These are phyloP conservation scores for Cephalopholis sonnerati DNA, from an alignment of 2,113 vertebrate species.

Conservation along the genomic window DNA sequence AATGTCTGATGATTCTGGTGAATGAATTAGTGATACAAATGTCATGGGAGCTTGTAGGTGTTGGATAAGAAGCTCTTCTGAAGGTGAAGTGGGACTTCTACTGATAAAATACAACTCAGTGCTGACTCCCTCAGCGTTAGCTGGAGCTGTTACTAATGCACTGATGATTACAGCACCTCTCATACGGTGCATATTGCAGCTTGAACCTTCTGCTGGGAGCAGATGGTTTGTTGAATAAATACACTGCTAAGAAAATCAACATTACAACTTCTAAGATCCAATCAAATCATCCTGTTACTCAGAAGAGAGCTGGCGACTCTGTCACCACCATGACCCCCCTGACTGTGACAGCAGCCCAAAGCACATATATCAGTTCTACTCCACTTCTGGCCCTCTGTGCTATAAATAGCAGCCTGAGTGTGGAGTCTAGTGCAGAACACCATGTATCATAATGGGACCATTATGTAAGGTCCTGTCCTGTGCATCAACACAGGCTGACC, in stretches of 20 bases:
- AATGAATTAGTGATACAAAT: neutral
- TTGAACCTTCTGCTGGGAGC: neutral
- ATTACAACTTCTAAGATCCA: neutral
- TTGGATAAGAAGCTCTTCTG: neutral
- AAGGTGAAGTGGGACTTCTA: neutral
- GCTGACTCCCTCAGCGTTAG: neutral
- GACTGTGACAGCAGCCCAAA: slow-evolving; percentile 16
- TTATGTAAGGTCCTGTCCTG: slow-evolving; percentile 57
- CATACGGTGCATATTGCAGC: neutral
- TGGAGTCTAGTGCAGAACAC: slow-evolving; percentile 43
- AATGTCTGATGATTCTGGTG: neutral
- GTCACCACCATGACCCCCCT: neutral
- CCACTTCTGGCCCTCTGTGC: slow-evolving; percentile 37
- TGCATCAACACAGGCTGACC: slow-evolving; percentile 33
- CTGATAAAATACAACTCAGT: no score
- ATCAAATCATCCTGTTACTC: neutral
- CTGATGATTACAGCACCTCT: neutral
- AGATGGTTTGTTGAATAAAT: slow-evolving; percentile 8
- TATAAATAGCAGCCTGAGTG: slow-evolving; percentile 67
- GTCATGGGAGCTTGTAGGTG: no score
- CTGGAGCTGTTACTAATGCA: neutral
- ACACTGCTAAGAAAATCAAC: neutral
- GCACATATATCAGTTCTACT: slow-evolving; percentile 51
- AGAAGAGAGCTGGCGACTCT: neutral
- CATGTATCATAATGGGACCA: slow-evolving; percentile 55